These are phyloP conservation scores for Opisthocomus hoazin DNA, from an alignment of 2,113 vertebrate genomes.

Conservation along the genomic window DNA sequence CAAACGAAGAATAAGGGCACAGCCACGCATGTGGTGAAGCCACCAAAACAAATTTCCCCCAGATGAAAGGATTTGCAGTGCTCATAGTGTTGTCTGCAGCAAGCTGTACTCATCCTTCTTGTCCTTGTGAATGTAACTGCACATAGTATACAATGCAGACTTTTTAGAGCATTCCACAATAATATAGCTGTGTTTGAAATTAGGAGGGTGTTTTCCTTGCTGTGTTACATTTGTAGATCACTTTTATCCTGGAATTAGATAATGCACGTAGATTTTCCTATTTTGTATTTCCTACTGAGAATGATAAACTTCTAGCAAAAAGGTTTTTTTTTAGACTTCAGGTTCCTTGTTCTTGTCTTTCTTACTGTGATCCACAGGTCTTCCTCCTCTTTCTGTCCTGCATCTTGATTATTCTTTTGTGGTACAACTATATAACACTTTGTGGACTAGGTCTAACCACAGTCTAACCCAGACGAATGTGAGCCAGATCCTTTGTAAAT, in stretches of 20 bases:
- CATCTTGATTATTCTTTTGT: background rate
- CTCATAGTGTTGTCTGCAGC: background rate
- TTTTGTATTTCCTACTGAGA: background rate
- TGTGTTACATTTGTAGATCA: background rate
- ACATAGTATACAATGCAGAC: background rate
- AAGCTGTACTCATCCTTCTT: background rate
- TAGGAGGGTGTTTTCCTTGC: background rate
- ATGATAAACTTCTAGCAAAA: background rate
- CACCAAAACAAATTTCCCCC: background rate
- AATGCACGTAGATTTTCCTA: background rate
- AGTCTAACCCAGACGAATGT: fast-evolving
- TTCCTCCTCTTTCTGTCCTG: background rate
- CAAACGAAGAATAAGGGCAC: background rate
- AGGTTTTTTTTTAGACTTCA: background rate
- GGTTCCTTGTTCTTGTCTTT: background rate
- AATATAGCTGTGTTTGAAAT: background rate
- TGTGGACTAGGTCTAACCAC: background rate
- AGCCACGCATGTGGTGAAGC: background rate
- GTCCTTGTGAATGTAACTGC: background rate
- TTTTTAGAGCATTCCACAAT: background rate
- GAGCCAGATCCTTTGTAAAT: background rate
- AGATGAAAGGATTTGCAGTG: background rate
- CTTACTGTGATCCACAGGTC: background rate
- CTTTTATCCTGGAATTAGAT: background rate
- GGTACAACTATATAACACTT: background rate